Conservation (phyloP, 53 echinoderm and acorn worm species). For the Luidia sarsii region DNA sequence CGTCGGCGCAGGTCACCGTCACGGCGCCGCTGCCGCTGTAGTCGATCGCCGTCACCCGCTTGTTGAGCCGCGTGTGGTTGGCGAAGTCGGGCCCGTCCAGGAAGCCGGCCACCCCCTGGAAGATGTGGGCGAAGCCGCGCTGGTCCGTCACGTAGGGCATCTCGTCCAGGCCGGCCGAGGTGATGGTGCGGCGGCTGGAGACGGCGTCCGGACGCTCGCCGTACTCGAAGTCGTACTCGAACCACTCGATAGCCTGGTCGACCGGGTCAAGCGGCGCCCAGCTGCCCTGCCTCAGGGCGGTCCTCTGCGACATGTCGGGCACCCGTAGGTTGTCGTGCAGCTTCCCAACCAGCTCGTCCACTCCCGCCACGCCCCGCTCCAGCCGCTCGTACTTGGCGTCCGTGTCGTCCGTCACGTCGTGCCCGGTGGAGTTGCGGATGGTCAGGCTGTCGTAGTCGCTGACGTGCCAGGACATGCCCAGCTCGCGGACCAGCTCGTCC, state of each 20-base stretch:
- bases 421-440: constrained; percentile 33
- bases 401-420: constrained; percentile 25
- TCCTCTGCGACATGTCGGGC: constrained; percentile 40
- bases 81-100: constrained; percentile 19
- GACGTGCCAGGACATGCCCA: constrained; percentile 6
- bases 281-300: constrained; percentile 23
- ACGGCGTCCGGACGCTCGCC: constrained; percentile 1
- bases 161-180: neutral
- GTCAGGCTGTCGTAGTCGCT: constrained; percentile 13
- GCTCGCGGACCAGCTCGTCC: neutral
- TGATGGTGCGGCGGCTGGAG: neutral
- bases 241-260: constrained; percentile 51
- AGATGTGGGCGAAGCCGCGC: constrained; percentile 39
- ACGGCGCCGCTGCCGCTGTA: constrained; percentile 10
- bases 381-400: constrained; percentile 10
- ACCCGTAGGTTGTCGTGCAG: neutral
- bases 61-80: constrained; percentile 38
- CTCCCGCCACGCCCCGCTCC: constrained; percentile 11
- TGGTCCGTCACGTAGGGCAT: constrained; percentile 34
- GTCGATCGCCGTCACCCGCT: constrained; percentile 38
- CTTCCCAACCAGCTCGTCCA: neutral
- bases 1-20: constrained; percentile 18
- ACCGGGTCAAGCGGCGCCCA: constrained; percentile 24
- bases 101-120: constrained; percentile 47
- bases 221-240: constrained; percentile 42